Base-by-base conservation (phyloP, 2,797 vertebrate species). In the Odontamblyopus rebecca region DNA sequence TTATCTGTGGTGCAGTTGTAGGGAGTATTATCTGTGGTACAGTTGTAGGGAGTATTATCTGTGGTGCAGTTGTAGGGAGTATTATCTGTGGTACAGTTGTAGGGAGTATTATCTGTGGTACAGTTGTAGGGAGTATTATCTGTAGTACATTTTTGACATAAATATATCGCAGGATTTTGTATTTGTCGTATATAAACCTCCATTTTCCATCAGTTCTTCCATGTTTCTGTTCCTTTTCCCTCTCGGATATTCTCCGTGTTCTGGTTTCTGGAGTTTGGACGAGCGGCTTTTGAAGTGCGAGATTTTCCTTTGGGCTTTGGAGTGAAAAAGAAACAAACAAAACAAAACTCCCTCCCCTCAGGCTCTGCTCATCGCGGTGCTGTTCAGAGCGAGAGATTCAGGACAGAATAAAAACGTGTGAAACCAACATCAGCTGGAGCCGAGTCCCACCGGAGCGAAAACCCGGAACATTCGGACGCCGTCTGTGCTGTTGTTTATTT, bases 251-350 rank as follows among this genome's bases (percentile, higher is more conserved):
- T 51, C 19, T 6, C 50, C 35, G 35, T 51, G 16, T n/a, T 50
- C 27, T 32, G 67, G 56, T 69, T 27, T 26, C 71, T 29, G 81
- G 76, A 84, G 82, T 61, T 41, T 38, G 13, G 78, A 72, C 35
- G 23, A 5, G 56, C 1, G 19, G 38, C 64, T 81, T 85, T 85
- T 84, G 78, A 85, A 76, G 72, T 81, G 70, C 59, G 82, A 75
- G 19, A 68, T 23, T 71, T 38, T 85, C 68, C 80, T 81, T 1
- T 75, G 73, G 75, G 85, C 19, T 77, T 78, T 82, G 73, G 13
- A 65, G 23, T 7, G 16, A 27, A 16, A 48, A 50, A 35, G 15
- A 15, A n/a, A 61, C 73, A 73, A 76, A 38, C 1, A 38, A 9
- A 38, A 38, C 9, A 38, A 38, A 38, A 1, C 32, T 35, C 32